Base-by-base conservation (phyloP, 1,140 invertebrate species). In the Oscheius sp. region DNA sequence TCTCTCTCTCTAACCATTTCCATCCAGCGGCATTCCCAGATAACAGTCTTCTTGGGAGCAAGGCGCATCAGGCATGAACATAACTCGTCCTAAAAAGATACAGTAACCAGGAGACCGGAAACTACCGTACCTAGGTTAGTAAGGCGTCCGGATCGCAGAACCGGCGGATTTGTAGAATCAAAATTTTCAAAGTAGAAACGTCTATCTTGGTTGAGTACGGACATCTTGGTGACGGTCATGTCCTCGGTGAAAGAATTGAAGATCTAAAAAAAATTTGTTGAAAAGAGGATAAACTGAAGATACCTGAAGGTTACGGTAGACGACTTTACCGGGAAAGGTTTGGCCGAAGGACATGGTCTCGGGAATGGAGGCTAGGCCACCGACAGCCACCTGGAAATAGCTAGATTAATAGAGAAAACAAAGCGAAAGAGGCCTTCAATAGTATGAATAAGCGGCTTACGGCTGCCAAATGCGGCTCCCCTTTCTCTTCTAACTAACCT, bases 341-440 rank as follows among this genome's bases (percentile, higher is more conserved):
- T 91, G 89, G 74, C 90, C 89, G 84, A 93, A 78, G 36, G 23
- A 58, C n/a, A 76, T 15, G 32, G 90, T 68, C 90, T 92, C 91
- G 36, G 92, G 92, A 88, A 92, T 93, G 77, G 91, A 91, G 85
- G 92, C 89, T 70, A 90, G 88, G 84, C 93, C 92, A 52, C 89
- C 85, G 18, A 93, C 76, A 55, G 82, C 83, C 77, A 86, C 85
- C 75, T 85, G 84, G 76, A 82, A 35, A 13, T 79, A 67, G 42
- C 68, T 68, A 65, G 62, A 79, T 38, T 70, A 80, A 52, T 3
- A 59, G 64, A n/a, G n/a, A n/a, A n/a, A n/a, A n/a, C n/a, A n/a
- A n/a, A n/a, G n/a, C n/a, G n/a, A n/a, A n/a, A n/a, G n/a, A n/a
- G n/a, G n/a, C n/a, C n/a, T n/a, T n/a, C n/a, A n/a, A n/a, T n/a